These are phyloP conservation scores for Penaeus vannamei DNA, from an alignment of 1,140 invertebrate species.

Conservation along the genomic window DNA sequence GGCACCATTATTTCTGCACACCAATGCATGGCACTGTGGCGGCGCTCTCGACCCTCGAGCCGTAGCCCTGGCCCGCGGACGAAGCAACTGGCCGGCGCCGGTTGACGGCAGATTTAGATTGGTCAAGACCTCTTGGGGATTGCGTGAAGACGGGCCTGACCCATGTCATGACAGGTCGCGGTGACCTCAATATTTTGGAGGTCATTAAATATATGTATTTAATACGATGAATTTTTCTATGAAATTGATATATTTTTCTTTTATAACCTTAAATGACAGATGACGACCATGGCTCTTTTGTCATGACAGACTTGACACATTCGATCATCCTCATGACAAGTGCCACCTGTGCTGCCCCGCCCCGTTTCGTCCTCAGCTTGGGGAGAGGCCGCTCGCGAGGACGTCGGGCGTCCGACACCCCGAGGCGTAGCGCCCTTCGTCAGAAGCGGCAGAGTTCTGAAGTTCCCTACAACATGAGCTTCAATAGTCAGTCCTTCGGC, in stretches of 20 bases:
- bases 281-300: too few species aligned
- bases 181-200: neutral
- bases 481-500: constrained; percentile 76
- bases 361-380: neutral
- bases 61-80: too few species aligned
- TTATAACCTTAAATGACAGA: neutral
- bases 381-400: neutral
- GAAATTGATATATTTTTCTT: neutral
- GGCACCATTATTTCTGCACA: too few species aligned
- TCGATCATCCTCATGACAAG: too few species aligned
- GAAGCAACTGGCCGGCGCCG: too few species aligned
- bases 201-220: neutral
- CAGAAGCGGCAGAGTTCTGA: neutral
- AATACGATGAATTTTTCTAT: neutral
- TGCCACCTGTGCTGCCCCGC: too few species aligned
- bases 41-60: too few species aligned
- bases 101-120: too few species aligned
- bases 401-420: neutral
- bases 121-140: neutral
- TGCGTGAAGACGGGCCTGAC: neutral
- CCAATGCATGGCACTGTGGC: too few species aligned
- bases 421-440: neutral
- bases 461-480: constrained; percentile 49
- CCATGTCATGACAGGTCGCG: neutral
- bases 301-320: too few species aligned